Base-by-base conservation (phyloP, 2,113 vertebrate species). In the Apteryx owenii region DNA sequence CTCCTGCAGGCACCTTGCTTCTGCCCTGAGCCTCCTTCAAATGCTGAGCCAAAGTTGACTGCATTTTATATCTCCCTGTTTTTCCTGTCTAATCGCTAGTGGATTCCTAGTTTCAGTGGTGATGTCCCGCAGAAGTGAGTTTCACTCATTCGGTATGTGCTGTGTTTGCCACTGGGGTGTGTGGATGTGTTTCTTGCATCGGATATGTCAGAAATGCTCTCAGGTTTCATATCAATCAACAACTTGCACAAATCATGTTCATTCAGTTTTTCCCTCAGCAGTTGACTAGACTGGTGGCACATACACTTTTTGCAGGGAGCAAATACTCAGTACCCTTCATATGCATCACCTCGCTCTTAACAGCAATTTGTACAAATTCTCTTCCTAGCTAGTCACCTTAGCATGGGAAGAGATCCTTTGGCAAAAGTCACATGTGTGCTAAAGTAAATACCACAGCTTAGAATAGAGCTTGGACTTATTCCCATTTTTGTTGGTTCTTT, bases 291-390 rank as follows among this genome's bases (percentile, higher is more conserved):
- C 9, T 18, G 51, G 71, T 54, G 71, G 50, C 51, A 73, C 17
- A 40, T 53, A 26, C 20, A 40, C 20, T 38, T 95, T 60, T 89
- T 0, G 0, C 31, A 61, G 21, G 12, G 21, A 28, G 29, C n/a
- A 89, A 70, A 89, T 23, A 78, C 12, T 65, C 56, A 54, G 7
- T 8, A 36, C 7, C 9, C 18, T 84, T n/a, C 14, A 8, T 5
- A 54, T 9, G 42, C 29, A 50, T 46, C 0, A 5, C 25, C 61
- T 81, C 71, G 17, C 51, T 69, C 56, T 69, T 61, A 60, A 42
- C 40, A 73, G 62, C 70, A 53, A 20, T 73, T 78, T 65, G 21
- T 68, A 44, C 1, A 2, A 76, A 28, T 20, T 48, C 36, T 26
- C 28, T 91, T 84, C 61, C 81, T 70, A 89, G 54, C 17, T 69